Base-by-base conservation (phyloP, 2,888 invertebrate species). In the Willowsia nigromaculata region DNA sequence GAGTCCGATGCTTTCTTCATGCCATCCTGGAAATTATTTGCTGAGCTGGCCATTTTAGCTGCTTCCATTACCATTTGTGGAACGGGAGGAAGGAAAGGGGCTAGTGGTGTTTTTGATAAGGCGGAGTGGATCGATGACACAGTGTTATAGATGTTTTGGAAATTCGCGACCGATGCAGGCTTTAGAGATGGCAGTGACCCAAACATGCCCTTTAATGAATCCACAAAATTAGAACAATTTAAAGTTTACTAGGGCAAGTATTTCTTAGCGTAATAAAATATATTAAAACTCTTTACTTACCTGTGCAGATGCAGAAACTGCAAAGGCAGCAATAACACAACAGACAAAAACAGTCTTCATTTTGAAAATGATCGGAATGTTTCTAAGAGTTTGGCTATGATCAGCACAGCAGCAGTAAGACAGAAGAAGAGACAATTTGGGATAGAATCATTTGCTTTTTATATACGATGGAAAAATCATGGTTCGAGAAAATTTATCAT, bases 101-200 rank as follows among this genome's bases (percentile, higher is more conserved):
- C 37, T 15, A 88, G 37, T 18, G 88, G 88, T 37, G 88, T 62
- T 11, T 83, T 83, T 13, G 71, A 83, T 37, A 88, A 30, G 33
- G n/a, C 50, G n/a, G n/a, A n/a, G n/a, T n/a, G n/a, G n/a, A n/a
- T n/a, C n/a, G n/a, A n/a, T n/a, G n/a, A n/a, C n/a, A n/a, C 13
- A 13, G 50, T 50, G 11, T 13, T 50, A 15, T 13, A 13, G 15
- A 50, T 50, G 50, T 11, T 9, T 9, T 11, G 5, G 50, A 13
- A 50, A n/a, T 6, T 2, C 2, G 50, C 2, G 2, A n/a, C 2
- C 50, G 2, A 15, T 50, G 50, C 7, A 37, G 50, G 37, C 4
- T n/a, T n/a, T n/a, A 37, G 37, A 6, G 50, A 50, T 50, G 50
- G 50, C 50, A 50, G 50, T n/a, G 37, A 9, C 37, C 37, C n/a